Base-by-base conservation (phyloP, 2,797 vertebrate species). In the Pseudochirops corinnae region DNA sequence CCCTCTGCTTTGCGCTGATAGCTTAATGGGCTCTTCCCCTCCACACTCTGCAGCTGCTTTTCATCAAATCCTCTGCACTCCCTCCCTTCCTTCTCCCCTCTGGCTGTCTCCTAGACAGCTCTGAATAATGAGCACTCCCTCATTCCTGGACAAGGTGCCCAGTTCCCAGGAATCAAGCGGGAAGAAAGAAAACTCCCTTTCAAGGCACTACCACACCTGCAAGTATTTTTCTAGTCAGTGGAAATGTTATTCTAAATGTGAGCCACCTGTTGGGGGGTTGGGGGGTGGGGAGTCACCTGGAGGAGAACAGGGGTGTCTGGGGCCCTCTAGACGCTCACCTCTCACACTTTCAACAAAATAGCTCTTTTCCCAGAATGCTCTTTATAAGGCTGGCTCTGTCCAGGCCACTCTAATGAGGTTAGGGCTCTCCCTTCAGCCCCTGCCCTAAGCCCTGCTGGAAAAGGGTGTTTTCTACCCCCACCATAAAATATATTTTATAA, bases 161-260 rank as follows among this genome's bases (percentile, higher is more conserved):
- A 95, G 57, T 67, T 95, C 74, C 92, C 26, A 29, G 91, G 57
- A 93, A 97, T 93, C 60, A 82, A 5, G 10, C 92, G 74, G 96
- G 91, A 96, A 97, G 52, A 52, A 97, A 97, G 97, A 96, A 96
- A 93, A 96, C 56, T 2, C 93, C 74, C 57, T 94, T 98, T 56
- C 31, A 94, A 97, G 82, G 90, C 50, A 91, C 52, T n/a, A 21
- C 90, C 90, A 91, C 90, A 91, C 90, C 90, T 91, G 50, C n/a
- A 91, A 91, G 52, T 91, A 28, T 91, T 91, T 91, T 91, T 91
- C 74, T 46, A 82, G 74, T 82, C 74, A 82, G 74, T 46, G 74
- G 74, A 82, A 26, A 82, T 46, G 39, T 82, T 46, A 82, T 82
- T 82, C 39, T 26, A 82, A 82, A 82, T 46, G 39, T 82, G 74